These are phyloP conservation scores for Chironomus riparius DNA, from an alignment of 2,888 invertebrate genomes.

Conservation along the genomic window DNA sequence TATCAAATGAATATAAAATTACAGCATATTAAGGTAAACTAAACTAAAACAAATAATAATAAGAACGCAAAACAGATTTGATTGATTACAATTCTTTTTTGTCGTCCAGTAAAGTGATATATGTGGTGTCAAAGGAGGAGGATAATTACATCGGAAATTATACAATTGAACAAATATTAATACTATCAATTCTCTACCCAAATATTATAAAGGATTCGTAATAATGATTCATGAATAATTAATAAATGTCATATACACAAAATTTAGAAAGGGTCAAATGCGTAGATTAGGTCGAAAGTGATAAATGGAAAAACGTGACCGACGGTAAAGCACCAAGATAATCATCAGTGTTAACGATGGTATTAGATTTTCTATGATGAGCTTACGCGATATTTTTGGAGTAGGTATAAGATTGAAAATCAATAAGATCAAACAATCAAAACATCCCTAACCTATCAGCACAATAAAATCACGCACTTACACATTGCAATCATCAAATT, in stretches of 20 bases:
- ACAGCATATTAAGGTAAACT: too few relatives aligned
- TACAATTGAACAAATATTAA: conserved; percentile 21
- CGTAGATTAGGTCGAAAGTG: background rate
- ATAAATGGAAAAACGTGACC: conserved; percentile 23
- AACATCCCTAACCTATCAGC: background rate
- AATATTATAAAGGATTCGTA: background rate
- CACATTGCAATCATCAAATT: conserved; percentile 18
- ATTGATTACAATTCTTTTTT: background rate
- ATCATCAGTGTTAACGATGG: background rate
- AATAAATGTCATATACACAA: background rate
- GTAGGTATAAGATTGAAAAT: background rate
- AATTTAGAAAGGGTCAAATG: background rate
- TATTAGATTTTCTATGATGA: too few relatives aligned
- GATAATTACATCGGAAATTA: conserved; percentile 23
- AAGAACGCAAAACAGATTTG: background rate
- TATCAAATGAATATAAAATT: too few relatives aligned
- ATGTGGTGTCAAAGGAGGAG: background rate
- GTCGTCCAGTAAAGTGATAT: background rate
- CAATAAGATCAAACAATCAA: background rate
- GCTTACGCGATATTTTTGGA: too few relatives aligned
- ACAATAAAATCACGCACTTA: background rate
- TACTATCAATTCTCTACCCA: background rate
- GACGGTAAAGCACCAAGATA: background rate
- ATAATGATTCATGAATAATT: conserved; percentile 11
- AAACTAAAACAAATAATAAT: too few relatives aligned